These are phyloP conservation scores for Astur gentilis DNA, from an alignment of 2,113 vertebrate species.

Conservation along the genomic window DNA sequence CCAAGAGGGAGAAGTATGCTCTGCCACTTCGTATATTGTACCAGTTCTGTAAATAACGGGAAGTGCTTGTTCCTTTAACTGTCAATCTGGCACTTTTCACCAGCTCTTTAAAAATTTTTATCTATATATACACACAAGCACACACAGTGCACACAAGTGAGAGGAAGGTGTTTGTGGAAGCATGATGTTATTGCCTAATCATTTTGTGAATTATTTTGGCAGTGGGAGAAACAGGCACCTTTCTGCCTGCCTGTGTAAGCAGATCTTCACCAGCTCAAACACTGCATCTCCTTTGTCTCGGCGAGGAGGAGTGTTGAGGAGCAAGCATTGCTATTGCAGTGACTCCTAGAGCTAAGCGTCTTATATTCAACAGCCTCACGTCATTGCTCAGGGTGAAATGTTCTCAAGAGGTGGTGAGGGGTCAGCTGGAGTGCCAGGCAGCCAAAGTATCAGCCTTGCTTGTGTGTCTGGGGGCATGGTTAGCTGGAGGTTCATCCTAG, in stretches of 20 bases:
- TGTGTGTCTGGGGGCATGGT: neutral
- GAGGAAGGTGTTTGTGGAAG: neutral
- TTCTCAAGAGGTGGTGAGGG: neutral
- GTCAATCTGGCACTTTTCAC: neutral
- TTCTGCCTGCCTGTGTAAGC: neutral
- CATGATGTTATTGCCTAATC: neutral
- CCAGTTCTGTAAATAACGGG: neutral
- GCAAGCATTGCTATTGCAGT: accelerated
- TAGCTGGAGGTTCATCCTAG: neutral
- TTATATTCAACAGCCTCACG: accelerated
- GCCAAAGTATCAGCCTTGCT: neutral
- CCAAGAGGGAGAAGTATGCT: neutral
- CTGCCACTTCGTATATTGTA: neutral
- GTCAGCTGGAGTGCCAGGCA: neutral
- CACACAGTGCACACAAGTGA: neutral
- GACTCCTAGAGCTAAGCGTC: neutral
- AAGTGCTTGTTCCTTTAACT: neutral
- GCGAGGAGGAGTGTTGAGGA: neutral
- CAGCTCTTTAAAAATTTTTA: neutral
- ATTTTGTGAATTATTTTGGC: neutral
- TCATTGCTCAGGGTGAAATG: neutral
- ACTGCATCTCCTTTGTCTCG: neutral
- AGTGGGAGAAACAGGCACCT: neutral
- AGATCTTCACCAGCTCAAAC: neutral
- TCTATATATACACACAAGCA: neutral